These are phyloP conservation scores for Clarias pachynema DNA, from an alignment of 2,797 vertebrate species.

Conservation along the genomic window DNA sequence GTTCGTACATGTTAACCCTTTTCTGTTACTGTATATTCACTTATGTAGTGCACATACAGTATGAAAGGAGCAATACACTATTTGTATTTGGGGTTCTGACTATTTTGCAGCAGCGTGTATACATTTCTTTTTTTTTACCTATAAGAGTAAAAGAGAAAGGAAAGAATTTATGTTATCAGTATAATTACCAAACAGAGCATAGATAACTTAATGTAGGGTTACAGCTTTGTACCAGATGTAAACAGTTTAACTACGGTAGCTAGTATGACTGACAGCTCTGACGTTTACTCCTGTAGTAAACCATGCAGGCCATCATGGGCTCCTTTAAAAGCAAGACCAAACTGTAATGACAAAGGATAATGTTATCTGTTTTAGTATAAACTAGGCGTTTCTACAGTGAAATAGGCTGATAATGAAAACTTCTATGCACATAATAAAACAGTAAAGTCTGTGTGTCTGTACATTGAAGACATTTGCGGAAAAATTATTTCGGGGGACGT, in stretches of 20 bases:
- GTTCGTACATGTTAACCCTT: neutral
- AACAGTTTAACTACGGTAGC: neutral
- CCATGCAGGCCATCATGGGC: slow-evolving; percentile 75
- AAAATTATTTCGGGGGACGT: too few species aligned
- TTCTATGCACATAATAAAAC: too few species aligned
- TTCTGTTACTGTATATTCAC: neutral
- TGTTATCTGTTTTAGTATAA: neutral
- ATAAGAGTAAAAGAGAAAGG: too few species aligned
- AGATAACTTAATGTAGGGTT: neutral
- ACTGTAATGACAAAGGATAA: slow-evolving; percentile 69
- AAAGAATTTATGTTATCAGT: neutral
- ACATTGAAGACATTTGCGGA: too few species aligned
- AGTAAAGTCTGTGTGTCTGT: too few species aligned
- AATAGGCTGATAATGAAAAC: neutral
- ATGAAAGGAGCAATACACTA: neutral
- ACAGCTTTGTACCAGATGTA: neutral
- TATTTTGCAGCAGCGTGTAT: neutral
- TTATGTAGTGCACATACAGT: neutral
- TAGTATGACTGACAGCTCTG: neutral
- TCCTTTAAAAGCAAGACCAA: slow-evolving; percentile 86
- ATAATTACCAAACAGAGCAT: neutral
- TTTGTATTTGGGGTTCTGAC: neutral
- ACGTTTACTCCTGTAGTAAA: neutral
- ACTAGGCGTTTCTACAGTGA: neutral
- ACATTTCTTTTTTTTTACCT: neutral